Evolutionary conservation across 1,140 invertebrate species (phyloP).

Genomic region (Caenorhabditis remanei): DNA sequence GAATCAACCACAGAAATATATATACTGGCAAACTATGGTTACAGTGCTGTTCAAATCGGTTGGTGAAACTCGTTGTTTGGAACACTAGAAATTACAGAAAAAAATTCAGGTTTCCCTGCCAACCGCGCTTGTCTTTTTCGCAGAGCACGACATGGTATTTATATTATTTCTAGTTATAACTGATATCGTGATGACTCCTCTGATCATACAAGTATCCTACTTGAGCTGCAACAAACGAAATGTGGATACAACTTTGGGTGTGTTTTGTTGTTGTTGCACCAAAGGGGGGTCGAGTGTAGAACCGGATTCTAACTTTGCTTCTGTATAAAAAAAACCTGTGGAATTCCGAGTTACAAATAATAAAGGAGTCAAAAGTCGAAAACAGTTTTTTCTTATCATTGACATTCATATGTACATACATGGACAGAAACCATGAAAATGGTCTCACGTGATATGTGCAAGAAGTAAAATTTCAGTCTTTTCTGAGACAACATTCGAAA

Average conservation of each 20-base stretch:
- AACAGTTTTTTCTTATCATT: no score
- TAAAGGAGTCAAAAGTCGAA: no score
- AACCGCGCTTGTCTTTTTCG: not conserved
- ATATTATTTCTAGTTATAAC: not conserved
- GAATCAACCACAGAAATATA: not conserved
- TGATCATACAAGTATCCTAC: slow-evolving; percentile 11
- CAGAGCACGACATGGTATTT: not conserved
- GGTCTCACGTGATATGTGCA: no score
- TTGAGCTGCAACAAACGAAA: slow-evolving; percentile 3
- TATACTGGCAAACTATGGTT: not conserved
- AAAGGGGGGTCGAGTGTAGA: not conserved
- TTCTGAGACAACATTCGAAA: not conserved
- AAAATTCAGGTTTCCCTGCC: not conserved
- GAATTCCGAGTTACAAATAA: no score
- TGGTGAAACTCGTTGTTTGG: not conserved
- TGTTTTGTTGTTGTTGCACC: not conserved
- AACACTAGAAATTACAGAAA: no score
- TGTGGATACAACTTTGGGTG: not conserved
- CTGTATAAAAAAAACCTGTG: no score
- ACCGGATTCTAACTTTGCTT: not conserved
- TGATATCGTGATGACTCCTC: not conserved
- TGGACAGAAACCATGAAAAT: no score
- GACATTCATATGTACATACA: no score
- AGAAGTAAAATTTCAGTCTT: no score
- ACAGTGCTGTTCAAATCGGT: not conserved